Evolutionary conservation across 2,113 vertebrate genomes (phyloP), one percentile per base, ranked within the genome.

Genomic region (Prunella fulvescens): DNA sequence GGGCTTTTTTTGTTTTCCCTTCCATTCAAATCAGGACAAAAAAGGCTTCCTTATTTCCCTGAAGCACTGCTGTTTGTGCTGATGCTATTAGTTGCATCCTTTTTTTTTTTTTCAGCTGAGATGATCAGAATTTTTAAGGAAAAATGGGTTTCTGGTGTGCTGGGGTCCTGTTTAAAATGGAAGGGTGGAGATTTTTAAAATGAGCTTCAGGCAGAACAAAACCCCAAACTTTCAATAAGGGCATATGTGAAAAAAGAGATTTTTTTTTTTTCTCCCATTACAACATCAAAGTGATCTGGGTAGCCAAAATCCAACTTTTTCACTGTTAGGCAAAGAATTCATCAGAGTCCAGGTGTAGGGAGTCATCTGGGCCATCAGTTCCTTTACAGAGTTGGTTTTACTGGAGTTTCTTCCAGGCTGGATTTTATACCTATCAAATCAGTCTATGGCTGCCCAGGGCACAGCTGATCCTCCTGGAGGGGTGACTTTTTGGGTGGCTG

Each of bases 1-100:
- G 56, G 80, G 80, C 86, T 86, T 92, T 90, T 82, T 72, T 56
- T 82, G 74, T 92, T 90, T 90, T 79, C 25, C 17, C 70, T 94
- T 76, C n/a, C 16, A 57, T 82, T 92, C 66, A 77, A 92, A 95
- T 83, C 25, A 90, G 66, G 35, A 71, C 82, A 81, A 67, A 83
- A 83, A 92, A 91, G 42, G 61, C 37, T 86, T 74, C 56, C 26
- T 83, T 86, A 39, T 62, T 88, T 80, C 62, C 82, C 72, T 83
- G 47, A 25, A 93, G 83, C 83, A 15, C 11, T 86, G 67, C 24
- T 88, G 35, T 66, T 88, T 86, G 23, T 57, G 71, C 7, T 11
- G 29, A 37, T 72, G 50, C 47, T 92, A 71, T 94, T 92, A 77
- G 35, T 58, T n/a, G 29, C 54, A 19, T 67, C 18, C 7, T n/a